A percentile compares a stretch with the other conserved stretches of the same genome.
Conservation (phyloP, 2,888 invertebrate species). For the Tinea pellionella region DNA sequence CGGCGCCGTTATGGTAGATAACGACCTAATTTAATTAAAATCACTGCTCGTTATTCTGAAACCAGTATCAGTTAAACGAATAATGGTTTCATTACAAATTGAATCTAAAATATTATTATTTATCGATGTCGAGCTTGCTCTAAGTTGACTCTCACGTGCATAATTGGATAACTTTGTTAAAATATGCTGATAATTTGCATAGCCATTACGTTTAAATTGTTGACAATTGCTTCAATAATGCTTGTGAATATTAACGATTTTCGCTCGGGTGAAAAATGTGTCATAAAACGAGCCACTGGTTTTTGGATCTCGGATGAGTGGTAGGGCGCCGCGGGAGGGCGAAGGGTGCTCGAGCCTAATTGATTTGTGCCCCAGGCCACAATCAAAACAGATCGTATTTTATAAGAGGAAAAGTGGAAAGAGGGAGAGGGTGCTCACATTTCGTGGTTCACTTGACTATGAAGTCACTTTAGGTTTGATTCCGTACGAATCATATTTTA, state of each 20-base stretch:
- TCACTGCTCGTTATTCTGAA: slow-evolving; percentile 12
- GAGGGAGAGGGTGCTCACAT: slow-evolving; percentile 45
- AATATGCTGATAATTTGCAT: slow-evolving; percentile 11
- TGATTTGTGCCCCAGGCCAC: slow-evolving; percentile 71
- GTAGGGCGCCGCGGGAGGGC: slow-evolving; percentile 43
- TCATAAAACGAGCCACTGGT: slow-evolving; percentile 69
- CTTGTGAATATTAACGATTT: slow-evolving; percentile 62
- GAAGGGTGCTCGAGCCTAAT: slow-evolving; percentile 50
- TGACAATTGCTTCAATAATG: slow-evolving; percentile 58
- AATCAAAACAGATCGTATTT: slow-evolving; percentile 72
- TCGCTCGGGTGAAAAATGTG: slow-evolving; percentile 55
- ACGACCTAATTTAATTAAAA: slow-evolving; percentile 12
- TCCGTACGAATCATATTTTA: slow-evolving; percentile 20
- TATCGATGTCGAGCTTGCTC: neutral
- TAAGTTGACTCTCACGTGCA: neutral
- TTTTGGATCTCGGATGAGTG: slow-evolving; percentile 45
- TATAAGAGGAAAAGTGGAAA: slow-evolving; percentile 56
- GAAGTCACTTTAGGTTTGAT: slow-evolving; percentile 30
- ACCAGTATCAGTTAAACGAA: neutral
- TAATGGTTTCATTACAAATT: slow-evolving; percentile 9
- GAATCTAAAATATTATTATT: slow-evolving; percentile 5
- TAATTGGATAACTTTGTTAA: slow-evolving; percentile 8
- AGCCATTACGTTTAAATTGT: slow-evolving; percentile 7
- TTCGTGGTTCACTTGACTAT: slow-evolving; percentile 19
- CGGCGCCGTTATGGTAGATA: slow-evolving; percentile 7